Evolutionary conservation across 2,888 invertebrate species (phyloP).

Genomic region (Mythimna lalbum): DNA sequence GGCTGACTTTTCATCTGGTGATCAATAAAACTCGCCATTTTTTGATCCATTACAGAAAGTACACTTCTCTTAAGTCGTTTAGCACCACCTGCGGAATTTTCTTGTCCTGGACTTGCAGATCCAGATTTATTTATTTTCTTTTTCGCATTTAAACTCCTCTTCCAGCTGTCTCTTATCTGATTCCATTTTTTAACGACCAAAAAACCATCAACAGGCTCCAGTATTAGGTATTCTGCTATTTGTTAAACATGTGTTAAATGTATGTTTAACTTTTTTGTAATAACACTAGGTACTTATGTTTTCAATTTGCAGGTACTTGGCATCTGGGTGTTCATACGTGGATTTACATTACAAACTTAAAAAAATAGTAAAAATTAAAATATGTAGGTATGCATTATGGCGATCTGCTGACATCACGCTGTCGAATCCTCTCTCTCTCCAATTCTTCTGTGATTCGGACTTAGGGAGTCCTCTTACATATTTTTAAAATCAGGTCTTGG

Average conservation of each 20-base stretch:
- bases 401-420: too few species aligned
- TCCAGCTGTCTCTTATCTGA: constrained; percentile 4
- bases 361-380: too few species aligned
- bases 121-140: constrained; percentile 1
- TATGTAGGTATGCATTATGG: too few species aligned
- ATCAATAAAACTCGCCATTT: constrained; percentile 45
- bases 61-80: constrained; percentile 22
- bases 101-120: constrained; percentile 37
- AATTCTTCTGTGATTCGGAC: background rate
- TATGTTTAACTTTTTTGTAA: background rate
- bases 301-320: constrained; percentile 3
- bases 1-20: constrained; percentile 43
- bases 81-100: constrained; percentile 39
- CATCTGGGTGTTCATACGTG: constrained; percentile 2
- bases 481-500: background rate
- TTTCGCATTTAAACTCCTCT: constrained; percentile 4
- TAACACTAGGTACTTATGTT: background rate
- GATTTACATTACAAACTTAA: constrained; percentile 3
- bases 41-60: constrained; percentile 7
- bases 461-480: background rate
- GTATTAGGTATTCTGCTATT: constrained; percentile 4
- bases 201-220: constrained; percentile 4
- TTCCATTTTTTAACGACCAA: constrained; percentile 4
- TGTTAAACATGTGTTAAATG: background rate
- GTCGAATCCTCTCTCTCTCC: background rate